A percentile compares a stretch with the other conserved stretches of the same genome.
These are phyloP conservation scores for Thymelicus acteon DNA, from an alignment of 2,888 invertebrate species.

Conservation along the genomic window DNA sequence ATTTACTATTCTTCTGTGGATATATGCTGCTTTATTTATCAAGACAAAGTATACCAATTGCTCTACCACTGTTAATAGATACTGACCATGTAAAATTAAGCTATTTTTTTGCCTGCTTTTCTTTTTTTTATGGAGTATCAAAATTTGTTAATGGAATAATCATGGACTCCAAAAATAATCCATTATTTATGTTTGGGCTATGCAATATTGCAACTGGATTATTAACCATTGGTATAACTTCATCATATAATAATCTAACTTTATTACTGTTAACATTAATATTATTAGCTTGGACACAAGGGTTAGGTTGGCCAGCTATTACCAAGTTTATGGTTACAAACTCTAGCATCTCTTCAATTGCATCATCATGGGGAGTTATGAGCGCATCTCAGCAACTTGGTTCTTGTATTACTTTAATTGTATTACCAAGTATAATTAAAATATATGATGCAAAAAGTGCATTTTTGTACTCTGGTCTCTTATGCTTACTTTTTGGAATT, in stretches of 20 bases:
- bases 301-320: conserved; percentile 1
- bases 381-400: conserved; percentile 1
- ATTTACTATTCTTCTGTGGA: conserved; percentile 1
- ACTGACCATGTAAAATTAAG: conserved; percentile 1
- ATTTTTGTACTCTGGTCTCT: conserved; percentile 1
- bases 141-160: conserved; percentile 1
- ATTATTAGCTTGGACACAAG: conserved; percentile 1
- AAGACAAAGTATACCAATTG: conserved; percentile 1
- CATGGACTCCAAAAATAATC: conserved; percentile 1
- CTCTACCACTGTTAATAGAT: conserved; percentile 1
- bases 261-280: conserved; percentile 1
- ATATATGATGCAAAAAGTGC: conserved; percentile 1
- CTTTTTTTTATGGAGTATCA: conserved; percentile 1
- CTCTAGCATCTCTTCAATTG: conserved; percentile 1
- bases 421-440: conserved; percentile 1
- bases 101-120: conserved; percentile 1
- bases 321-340: conserved; percentile 1
- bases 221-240: too few species aligned
- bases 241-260: not conserved
- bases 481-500: too few species aligned
- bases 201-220: conserved; percentile 1
- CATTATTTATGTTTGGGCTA: conserved; percentile 1
- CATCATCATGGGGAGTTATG: conserved; percentile 1
- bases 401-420: conserved; percentile 1
- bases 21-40: conserved; percentile 1